phyloP scores from a whole-genome alignment of 1,140 invertebrate species.

The Solenopsis fugax region DNA sequence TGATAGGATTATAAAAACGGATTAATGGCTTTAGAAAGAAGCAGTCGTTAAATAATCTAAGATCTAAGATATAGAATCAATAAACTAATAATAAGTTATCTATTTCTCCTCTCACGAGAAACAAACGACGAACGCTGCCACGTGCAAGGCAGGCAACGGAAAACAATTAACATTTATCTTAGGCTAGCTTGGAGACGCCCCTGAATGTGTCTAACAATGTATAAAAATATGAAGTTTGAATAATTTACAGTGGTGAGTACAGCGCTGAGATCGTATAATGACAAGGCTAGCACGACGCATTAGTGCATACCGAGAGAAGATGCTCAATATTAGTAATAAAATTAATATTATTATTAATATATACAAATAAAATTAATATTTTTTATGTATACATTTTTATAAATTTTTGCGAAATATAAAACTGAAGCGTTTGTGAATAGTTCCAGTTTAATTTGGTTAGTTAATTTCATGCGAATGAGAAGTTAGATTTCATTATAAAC shows the following conservation, averaged over 20 bases:
- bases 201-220: slow-evolving; percentile 73
- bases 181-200: slow-evolving; percentile 81
- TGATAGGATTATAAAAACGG: neutral
- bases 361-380: neutral
- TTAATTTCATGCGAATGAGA: slow-evolving; percentile 5
- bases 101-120: slow-evolving; percentile 32
- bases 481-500: neutral
- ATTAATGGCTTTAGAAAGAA: neutral
- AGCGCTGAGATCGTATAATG: slow-evolving; percentile 62
- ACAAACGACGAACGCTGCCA: slow-evolving; percentile 71
- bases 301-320: slow-evolving; percentile 61
- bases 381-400: neutral
- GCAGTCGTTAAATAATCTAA: slow-evolving; percentile 14
- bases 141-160: slow-evolving; percentile 78
- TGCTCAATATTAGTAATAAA: neutral
- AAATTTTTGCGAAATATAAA: neutral
- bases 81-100: slow-evolving; percentile 21
- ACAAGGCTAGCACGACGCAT: slow-evolving; percentile 68
- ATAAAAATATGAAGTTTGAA: slow-evolving; percentile 43
- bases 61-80: neutral
- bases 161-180: slow-evolving; percentile 70
- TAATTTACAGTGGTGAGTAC: slow-evolving; percentile 65
- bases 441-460: slow-evolving; percentile 21
- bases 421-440: neutral
- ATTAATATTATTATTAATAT: too few relatives aligned